These are phyloP conservation scores for Anisognathus igniventris DNA, from an alignment of 2,797 vertebrate species.

Conservation along the genomic window DNA sequence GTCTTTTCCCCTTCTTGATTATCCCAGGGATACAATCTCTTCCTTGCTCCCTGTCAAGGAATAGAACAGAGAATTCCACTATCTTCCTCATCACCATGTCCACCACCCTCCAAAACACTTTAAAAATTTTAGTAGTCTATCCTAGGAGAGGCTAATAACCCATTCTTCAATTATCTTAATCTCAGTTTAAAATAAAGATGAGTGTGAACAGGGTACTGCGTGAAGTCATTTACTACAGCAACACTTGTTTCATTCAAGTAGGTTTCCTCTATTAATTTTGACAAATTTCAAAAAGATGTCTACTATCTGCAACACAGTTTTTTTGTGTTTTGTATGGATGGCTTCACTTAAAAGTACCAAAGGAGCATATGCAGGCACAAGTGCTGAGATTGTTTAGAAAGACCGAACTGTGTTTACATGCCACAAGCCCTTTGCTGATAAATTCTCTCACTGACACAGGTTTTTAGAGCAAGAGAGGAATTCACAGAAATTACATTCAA, in stretches of 20 bases:
- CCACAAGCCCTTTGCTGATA: not conserved
- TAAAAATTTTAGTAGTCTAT: not conserved
- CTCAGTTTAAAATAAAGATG: not conserved
- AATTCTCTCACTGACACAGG: not conserved
- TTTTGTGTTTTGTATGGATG: not conserved
- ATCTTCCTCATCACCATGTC: not conserved
- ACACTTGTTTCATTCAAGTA: not conserved
- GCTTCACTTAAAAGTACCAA: not conserved
- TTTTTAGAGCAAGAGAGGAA: not conserved
- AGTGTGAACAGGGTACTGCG: not conserved
- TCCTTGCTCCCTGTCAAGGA: not conserved
- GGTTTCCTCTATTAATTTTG: not conserved
- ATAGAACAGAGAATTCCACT: not conserved
- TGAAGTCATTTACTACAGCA: not conserved
- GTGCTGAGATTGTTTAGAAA: not conserved
- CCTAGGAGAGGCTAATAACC: not conserved
- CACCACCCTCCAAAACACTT: not conserved
- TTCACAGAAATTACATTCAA: not conserved
- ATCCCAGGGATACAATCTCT: not conserved
- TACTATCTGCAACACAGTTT: not conserved
- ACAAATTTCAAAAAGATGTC: not conserved
- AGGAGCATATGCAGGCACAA: not conserved
- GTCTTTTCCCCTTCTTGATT: not conserved
- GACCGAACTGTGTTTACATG: not conserved
- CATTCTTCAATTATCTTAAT: not conserved